A percentile compares a stretch with the other conserved stretches of the same genome.
phyloP scores from a whole-genome alignment of 2,113 vertebrate species.

The Leuciscus idus region DNA sequence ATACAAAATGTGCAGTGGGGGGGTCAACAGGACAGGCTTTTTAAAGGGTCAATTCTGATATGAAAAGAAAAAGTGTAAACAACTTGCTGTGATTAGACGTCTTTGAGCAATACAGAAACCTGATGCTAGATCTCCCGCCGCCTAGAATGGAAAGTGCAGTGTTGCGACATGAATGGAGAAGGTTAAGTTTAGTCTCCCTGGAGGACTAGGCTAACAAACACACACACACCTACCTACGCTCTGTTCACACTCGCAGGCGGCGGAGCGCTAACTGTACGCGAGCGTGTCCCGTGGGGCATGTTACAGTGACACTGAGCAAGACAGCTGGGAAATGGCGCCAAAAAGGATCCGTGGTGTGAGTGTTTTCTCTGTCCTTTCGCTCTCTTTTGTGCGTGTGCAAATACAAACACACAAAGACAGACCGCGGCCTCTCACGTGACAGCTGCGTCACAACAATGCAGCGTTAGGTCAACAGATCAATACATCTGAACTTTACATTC shows the following conservation, averaged over 20 bases:
- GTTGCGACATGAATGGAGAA: slow-evolving; percentile 30
- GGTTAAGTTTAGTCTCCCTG: slow-evolving; percentile 24
- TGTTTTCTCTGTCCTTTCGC: slow-evolving; percentile 40
- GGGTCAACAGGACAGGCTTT: not conserved
- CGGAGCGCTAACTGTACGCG: not conserved
- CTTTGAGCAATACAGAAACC: slow-evolving; percentile 30
- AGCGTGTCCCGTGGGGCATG: slow-evolving; percentile 44
- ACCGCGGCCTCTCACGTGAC: slow-evolving; percentile 21
- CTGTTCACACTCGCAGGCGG: not conserved
- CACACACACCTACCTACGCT: not conserved
- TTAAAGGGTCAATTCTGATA: not conserved
- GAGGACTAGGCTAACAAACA: not conserved
- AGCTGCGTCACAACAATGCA: slow-evolving; percentile 19
- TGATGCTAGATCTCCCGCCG: slow-evolving; percentile 27
- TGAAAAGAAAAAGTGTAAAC: not conserved
- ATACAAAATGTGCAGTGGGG: too few relatives aligned
- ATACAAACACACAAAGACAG: slow-evolving; percentile 24
- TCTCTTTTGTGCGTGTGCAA: slow-evolving; percentile 38
- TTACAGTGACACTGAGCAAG: slow-evolving; percentile 48
- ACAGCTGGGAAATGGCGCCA: slow-evolving; percentile 62
- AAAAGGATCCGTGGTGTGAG: slow-evolving; percentile 20
- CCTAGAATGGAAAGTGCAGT: slow-evolving; percentile 36
- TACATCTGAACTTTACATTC: slow-evolving; percentile 25
- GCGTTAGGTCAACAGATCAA: slow-evolving; percentile 27
- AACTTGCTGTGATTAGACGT: not conserved